Evolutionary conservation across 2,797 vertebrate genomes (phyloP).

Genomic region (Dicrostonyx torquatus): DNA sequence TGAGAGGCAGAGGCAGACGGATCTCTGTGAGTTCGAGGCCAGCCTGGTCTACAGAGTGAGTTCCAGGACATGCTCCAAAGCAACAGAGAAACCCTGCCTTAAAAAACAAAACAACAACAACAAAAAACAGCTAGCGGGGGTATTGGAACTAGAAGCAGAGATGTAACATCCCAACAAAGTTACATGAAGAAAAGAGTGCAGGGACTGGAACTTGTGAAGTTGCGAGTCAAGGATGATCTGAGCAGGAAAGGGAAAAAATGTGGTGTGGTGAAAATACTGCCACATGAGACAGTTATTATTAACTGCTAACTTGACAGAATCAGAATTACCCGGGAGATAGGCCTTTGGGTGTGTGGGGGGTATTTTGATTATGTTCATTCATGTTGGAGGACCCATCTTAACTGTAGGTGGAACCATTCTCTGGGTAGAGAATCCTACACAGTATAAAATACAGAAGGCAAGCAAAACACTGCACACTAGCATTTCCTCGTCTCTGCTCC

Average conservation of each 20-base stretch:
- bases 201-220: background rate
- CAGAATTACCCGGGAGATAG: background rate
- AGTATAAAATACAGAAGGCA: background rate
- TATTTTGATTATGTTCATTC: background rate
- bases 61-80: too few relatives aligned
- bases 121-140: too few relatives aligned
- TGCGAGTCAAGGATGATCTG: background rate
- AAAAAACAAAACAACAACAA: too few relatives aligned
- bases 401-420: background rate
- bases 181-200: background rate
- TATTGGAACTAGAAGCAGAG: background rate
- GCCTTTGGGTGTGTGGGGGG: background rate
- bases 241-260: background rate
- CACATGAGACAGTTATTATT: background rate
- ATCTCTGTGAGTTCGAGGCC: too few relatives aligned
- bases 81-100: too few relatives aligned
- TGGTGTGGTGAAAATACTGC: background rate
- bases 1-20: too few relatives aligned
- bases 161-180: background rate
- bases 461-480: background rate
- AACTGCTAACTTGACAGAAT: background rate
- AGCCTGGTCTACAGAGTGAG: too few relatives aligned
- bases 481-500: background rate
- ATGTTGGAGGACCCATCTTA: background rate
- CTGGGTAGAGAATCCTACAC: background rate